Evolutionary conservation across 2,113 vertebrate genomes (phyloP).

Genomic region (Gallinago media): DNA sequence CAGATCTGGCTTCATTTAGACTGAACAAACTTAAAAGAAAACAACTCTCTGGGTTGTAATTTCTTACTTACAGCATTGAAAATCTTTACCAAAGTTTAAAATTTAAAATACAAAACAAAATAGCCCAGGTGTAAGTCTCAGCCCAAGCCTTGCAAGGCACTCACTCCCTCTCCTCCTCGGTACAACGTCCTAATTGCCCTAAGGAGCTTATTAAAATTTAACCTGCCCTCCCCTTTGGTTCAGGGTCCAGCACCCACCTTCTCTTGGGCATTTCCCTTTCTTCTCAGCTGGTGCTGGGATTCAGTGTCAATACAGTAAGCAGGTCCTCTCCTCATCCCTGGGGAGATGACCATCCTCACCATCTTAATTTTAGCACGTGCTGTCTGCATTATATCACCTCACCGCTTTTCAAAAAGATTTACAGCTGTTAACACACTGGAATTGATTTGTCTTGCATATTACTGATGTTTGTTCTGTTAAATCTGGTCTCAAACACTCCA

Average conservation of each 20-base stretch:
- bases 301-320: too few relatives aligned
- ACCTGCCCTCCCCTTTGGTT: background rate
- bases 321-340: rapidly evolving
- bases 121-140: rapidly evolving
- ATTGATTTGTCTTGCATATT: background rate
- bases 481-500: background rate
- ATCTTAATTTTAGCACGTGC: rapidly evolving
- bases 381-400: background rate
- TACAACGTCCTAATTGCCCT: rapidly evolving
- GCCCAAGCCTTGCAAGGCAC: background rate
- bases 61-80: background rate
- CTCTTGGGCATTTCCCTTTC: rapidly evolving
- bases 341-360: background rate
- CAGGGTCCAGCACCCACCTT: background rate
- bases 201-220: background rate
- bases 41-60: background rate
- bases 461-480: background rate
- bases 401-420: background rate
- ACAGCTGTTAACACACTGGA: rapidly evolving
- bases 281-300: rapidly evolving
- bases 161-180: background rate
- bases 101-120: background rate
- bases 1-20: background rate
- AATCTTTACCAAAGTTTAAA: background rate
- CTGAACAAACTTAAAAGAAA: background rate